phyloP scores from a whole-genome alignment of 2,113 vertebrate species.

The Serilophus lunatus region DNA sequence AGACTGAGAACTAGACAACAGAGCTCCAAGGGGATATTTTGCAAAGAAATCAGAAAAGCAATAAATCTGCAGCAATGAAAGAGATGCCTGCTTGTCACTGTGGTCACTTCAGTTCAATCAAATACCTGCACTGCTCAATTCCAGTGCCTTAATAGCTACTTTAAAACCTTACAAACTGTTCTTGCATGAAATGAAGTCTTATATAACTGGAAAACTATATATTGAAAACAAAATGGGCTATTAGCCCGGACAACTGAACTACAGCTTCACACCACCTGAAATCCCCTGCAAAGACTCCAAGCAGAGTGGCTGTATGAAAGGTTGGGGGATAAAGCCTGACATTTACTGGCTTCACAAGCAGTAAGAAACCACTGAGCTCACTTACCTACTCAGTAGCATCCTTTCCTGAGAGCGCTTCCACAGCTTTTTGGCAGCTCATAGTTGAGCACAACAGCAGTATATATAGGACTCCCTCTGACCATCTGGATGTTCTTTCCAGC shows the following conservation, averaged over 20 bases:
- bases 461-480: fast-evolving
- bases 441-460: not conserved
- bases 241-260: not conserved
- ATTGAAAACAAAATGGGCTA: not conserved
- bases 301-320: not conserved
- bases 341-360: not conserved
- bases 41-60: not conserved
- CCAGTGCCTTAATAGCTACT: not conserved
- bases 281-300: fast-evolving
- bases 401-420: fast-evolving
- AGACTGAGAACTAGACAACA: not conserved
- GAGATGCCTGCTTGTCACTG: not conserved
- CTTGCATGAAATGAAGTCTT: not conserved
- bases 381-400: fast-evolving
- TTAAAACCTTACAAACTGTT: not conserved
- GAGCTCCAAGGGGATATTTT: not conserved
- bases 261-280: not conserved
- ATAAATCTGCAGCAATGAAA: not conserved
- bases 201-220: not conserved
- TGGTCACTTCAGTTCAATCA: not conserved
- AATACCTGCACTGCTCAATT: not conserved
- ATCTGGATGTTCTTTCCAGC: fast-evolving
- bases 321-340: not conserved
- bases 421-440: not conserved
- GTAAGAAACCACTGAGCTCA: not conserved